Evolutionary conservation across 2,797 vertebrate species (phyloP), one percentile per base, ranked within the genome.

Genomic region (Schizothorax lantsangensis): DNA sequence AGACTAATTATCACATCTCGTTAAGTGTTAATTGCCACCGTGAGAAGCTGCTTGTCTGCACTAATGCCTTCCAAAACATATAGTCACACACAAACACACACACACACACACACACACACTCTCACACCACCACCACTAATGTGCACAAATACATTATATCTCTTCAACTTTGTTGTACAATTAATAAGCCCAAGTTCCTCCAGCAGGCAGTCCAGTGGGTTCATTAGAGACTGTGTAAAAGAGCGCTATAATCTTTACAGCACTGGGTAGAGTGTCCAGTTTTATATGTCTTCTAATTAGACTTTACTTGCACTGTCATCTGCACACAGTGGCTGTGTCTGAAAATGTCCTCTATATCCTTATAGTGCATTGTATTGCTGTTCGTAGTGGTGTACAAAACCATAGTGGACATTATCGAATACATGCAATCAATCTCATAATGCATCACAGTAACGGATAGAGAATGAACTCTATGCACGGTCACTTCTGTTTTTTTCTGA

Each of bases 11-110:
- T 90, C 91, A 91, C 91, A 92, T 91, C 68, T 85, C 59, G 88
- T 93, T 91, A 91, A 90, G 90, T 93, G 94, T 91, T 95, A 95
- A 95, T 94, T 95, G 91, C 88, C 87, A 84, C 71, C 89, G 84
- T 89, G 86, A 85, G 87, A 79, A 77, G 54, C 75, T 84, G 81
- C 87, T 88, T 79, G 88, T 89, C 84, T 81, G 43, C 75, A 49
- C 69, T 62, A 74, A 62, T 62, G 73, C 79, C 78, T 88, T 84
- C 43, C 79, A 74, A 69, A 71, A 52, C 75, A 80, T n/a, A 62
- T 45, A 79, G 12, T 11, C 57, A 66, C 26, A 54, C 57, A 57
- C 8, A 66, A 6, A 36, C 6, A 66, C 59, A 19, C 64, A 57
- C 78, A 69, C 59, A 75, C 85, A 43, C 62, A 71, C 30, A 62